Evolutionary conservation across 2,888 invertebrate species (phyloP), one percentile per base, ranked within the genome.

Genomic region (Auanema freiburgensis): DNA sequence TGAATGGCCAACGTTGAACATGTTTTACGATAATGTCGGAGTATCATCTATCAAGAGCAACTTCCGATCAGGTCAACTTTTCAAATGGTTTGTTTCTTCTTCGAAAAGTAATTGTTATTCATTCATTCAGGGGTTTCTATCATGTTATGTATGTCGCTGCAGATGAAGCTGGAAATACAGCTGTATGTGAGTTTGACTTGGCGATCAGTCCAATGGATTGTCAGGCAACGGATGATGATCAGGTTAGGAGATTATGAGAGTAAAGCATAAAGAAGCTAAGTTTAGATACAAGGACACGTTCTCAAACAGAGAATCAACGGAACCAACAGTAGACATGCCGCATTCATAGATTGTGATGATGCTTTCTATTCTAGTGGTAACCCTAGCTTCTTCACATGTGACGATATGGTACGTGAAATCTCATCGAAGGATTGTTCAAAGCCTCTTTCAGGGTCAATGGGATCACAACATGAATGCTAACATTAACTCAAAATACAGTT

Each of bases 121-220:
- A 16, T 44, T 57, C 1, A 3, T 33, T 33, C 33, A 71, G 71
- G 46, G 72, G 72, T 16, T 64, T 66, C 24, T 65, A 67, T 2
- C 62, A 55, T 10, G 66, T 72, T 12, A 49, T 64, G 18, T 69
- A 72, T 53, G 33, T 66, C 41, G 72, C 66, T 1, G 59, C 42
- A 8, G 72, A 72, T 52, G 69, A 56, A 4, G 69, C 72, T 44
- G 67, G 64, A 25, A 72, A 72, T 33, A 52, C 63, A 2, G 69
- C 66, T 8, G 55, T 57, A 41, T 72, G 72, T 52, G 49, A 60
- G 16, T 72, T 69, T 25, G 57, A 67, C 42, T 53, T 72, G 0
- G 49, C 65, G 8, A 57, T 72, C 1, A 42, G 54, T 21, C 65
- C 59, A 14, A 43, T 41, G n/a, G 10, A 16, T 14, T 72, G 71